A percentile compares a stretch with the other conserved stretches of the same genome.
These are phyloP conservation scores for Cavia porcellus DNA, from an alignment of 2,113 vertebrate species.

Conservation along the genomic window DNA sequence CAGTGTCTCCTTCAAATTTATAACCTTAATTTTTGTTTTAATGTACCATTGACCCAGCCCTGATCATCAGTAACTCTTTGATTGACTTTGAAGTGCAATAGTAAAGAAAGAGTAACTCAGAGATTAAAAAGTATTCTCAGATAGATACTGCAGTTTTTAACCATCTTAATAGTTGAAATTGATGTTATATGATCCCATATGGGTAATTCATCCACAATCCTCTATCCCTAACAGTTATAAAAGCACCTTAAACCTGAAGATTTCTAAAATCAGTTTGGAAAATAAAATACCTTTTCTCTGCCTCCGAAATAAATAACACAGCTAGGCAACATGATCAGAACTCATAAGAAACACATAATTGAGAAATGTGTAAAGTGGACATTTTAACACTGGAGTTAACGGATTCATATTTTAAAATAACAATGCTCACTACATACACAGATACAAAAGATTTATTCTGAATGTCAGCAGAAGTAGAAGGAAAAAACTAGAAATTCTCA, in stretches of 20 bases:
- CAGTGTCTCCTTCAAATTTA: too few species aligned
- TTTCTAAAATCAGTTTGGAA: not conserved
- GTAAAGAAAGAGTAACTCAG: not conserved
- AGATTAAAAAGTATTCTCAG: not conserved
- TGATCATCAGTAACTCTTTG: not conserved
- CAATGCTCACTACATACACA: not conserved
- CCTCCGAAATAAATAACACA: not conserved
- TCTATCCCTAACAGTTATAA: not conserved
- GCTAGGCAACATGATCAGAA: not conserved
- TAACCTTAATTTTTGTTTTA: not conserved
- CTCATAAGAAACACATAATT: not conserved
- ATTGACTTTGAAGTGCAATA: not conserved
- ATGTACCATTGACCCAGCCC: not conserved
- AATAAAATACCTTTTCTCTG: not conserved
- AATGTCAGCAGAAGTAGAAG: not conserved
- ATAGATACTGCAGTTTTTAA: not conserved
- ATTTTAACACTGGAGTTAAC: not conserved
- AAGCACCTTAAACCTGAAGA: not conserved
- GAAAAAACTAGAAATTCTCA: not conserved
- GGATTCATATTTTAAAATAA: not conserved
- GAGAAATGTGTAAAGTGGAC: not conserved
- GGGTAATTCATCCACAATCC: not conserved
- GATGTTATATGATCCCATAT: not conserved
- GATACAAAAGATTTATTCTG: not conserved
- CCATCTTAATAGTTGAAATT: not conserved